phyloP scores from a whole-genome alignment of 2,888 invertebrate genomes.

The Trissolcus japonicus region DNA sequence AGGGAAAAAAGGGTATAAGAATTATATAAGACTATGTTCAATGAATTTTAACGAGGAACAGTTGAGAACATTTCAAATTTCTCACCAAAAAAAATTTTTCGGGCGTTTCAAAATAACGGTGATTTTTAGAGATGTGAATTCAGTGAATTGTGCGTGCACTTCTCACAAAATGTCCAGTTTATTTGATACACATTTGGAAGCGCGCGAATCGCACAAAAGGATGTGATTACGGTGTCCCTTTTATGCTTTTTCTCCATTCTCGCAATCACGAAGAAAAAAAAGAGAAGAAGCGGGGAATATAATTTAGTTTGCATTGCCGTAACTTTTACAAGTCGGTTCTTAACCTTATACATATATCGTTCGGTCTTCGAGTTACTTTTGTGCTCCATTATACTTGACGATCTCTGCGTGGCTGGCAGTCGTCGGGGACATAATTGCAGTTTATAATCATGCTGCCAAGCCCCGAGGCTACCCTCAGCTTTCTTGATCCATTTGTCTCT shows the following conservation, averaged over 20 bases:
- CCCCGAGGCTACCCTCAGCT: slow-evolving; percentile 60
- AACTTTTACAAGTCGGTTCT: slow-evolving; percentile 35
- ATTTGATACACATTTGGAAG: slow-evolving; percentile 34
- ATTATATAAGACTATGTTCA: slow-evolving; percentile 13
- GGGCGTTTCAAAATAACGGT: neutral
- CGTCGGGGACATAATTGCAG: slow-evolving; percentile 72
- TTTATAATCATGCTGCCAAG: slow-evolving; percentile 69
- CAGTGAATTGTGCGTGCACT: neutral
- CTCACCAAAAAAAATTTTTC: neutral
- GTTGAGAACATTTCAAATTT: neutral
- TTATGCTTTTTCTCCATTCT: slow-evolving; percentile 39
- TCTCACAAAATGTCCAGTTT: slow-evolving; percentile 28
- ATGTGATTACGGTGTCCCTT: slow-evolving; percentile 42
- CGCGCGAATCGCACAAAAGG: slow-evolving; percentile 32
- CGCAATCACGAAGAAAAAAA: slow-evolving; percentile 32
- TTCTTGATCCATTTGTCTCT: slow-evolving; percentile 47
- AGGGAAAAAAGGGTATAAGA: slow-evolving; percentile 16
- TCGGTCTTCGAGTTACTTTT: slow-evolving; percentile 54
- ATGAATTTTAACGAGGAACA: slow-evolving; percentile 26
- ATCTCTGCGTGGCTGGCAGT: slow-evolving; percentile 68
- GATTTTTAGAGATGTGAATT: neutral
- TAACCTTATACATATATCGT: slow-evolving; percentile 45
- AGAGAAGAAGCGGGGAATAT: slow-evolving; percentile 9
- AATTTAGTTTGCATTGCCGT: slow-evolving; percentile 36
- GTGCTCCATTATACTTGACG: slow-evolving; percentile 63